Percentiles rank a stretch among this genome's conserved stretches.
phyloP scores from a whole-genome alignment of 2,888 invertebrate genomes.

The Harmothoe impar region DNA sequence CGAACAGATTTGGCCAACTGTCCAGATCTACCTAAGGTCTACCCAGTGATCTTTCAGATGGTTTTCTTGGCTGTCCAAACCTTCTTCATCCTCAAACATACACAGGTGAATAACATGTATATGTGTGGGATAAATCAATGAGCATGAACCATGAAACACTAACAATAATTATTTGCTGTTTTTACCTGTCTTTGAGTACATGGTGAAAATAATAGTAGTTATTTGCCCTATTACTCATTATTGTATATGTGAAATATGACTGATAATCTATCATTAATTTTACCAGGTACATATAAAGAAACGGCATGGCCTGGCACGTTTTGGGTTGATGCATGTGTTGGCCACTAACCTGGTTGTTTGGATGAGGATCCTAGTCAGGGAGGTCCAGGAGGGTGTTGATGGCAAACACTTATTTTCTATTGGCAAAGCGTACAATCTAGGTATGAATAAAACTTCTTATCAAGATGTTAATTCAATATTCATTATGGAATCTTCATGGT shows the following conservation, averaged over 20 bases:
- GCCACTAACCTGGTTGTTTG: conserved; percentile 99
- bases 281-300: conserved; percentile 84
- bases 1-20: neutral
- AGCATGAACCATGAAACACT: no score
- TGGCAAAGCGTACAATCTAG: no score
- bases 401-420: no score
- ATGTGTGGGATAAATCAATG: neutral
- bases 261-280: no score
- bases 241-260: no score
- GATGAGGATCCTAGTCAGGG: conserved; percentile 88
- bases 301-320: conserved; percentile 97
- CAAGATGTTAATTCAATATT: no score
- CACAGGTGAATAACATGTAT: conserved; percentile 59
- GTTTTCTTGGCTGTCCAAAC: conserved; percentile 99
- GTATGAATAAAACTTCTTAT: no score
- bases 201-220: no score
- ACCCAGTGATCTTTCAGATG: conserved; percentile 88
- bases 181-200: no score
- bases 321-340: conserved; percentile 98
- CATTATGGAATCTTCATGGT: no score
- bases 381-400: conserved; percentile 65
- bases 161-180: no score
- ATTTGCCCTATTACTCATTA: no score
- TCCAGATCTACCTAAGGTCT: conserved; percentile 44
- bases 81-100: conserved; percentile 95